These are phyloP conservation scores for Drosophila navojoa DNA, from an alignment of 1,140 invertebrate species.

Conservation along the genomic window DNA sequence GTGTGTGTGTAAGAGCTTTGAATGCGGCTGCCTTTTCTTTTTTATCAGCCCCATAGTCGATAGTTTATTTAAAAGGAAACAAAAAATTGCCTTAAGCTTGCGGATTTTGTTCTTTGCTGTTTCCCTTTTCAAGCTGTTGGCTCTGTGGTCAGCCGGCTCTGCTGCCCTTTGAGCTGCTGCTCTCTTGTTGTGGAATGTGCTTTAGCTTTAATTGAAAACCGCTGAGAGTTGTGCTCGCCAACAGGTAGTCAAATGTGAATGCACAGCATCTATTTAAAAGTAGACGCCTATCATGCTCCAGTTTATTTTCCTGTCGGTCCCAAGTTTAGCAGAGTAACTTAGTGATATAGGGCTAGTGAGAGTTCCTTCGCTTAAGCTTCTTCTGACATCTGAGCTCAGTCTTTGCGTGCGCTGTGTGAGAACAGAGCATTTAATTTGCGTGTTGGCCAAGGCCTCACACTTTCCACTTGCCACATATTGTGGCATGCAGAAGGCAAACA, in stretches of 20 bases:
- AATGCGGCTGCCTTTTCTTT: slow-evolving; percentile 28
- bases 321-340: too few relatives aligned
- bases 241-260: too few relatives aligned
- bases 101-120: slow-evolving; percentile 31
- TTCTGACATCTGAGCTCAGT: not conserved
- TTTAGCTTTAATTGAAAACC: slow-evolving; percentile 73
- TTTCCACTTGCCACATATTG: slow-evolving; percentile 14
- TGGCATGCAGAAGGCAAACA: slow-evolving; percentile 28
- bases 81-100: slow-evolving; percentile 46
- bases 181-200: slow-evolving; percentile 44
- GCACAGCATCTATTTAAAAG: too few relatives aligned
- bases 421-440: slow-evolving; percentile 25
- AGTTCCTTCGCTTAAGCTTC: too few relatives aligned
- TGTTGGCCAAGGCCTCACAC: not conserved
- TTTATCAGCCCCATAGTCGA: slow-evolving; percentile 49
- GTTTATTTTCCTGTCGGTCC: too few relatives aligned
- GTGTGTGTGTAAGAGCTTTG: slow-evolving; percentile 31
- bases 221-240: slow-evolving; percentile 30
- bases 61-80: slow-evolving; percentile 40
- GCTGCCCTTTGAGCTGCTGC: slow-evolving; percentile 13
- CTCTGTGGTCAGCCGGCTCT: slow-evolving; percentile 46
- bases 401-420: slow-evolving; percentile 4
- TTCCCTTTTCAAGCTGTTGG: slow-evolving; percentile 33
- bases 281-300: too few relatives aligned
- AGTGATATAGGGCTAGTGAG: too few relatives aligned